A percentile compares a stretch with the other conserved stretches of the same genome.
Evolutionary conservation across 2,113 vertebrate species (phyloP).

Genomic region (Dromas ardeola): DNA sequence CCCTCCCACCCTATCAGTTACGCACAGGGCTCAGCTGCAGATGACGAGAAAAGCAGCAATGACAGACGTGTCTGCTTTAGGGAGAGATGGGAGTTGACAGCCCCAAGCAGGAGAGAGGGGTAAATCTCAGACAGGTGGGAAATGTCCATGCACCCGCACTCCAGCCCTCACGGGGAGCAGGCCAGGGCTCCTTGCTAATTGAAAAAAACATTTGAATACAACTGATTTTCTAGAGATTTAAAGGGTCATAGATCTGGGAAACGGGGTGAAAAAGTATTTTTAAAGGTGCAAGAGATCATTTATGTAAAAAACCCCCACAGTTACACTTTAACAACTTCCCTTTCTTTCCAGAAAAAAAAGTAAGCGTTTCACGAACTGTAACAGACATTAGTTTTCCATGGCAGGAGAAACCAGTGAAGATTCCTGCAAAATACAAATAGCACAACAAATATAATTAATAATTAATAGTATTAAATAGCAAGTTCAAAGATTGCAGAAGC

Average conservation of each 20-base stretch:
- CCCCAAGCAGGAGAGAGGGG: background rate
- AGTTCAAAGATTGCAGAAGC: background rate
- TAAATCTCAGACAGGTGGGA: background rate
- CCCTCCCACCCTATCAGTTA: background rate
- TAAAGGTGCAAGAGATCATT: background rate
- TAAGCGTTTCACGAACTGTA: background rate
- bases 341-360: background rate
- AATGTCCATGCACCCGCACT: rapidly evolving
- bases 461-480: background rate
- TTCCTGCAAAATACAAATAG: background rate
- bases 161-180: rapidly evolving
- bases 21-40: background rate
- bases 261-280: background rate
- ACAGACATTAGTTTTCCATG: background rate
- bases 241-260: background rate
- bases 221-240: background rate
- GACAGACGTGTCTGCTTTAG: background rate
- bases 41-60: background rate
- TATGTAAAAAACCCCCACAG: background rate
- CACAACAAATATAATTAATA: background rate
- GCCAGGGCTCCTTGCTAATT: background rate
- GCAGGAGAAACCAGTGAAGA: background rate
- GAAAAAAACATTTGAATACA: background rate
- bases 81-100: background rate
- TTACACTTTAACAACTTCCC: background rate